Percentiles rank a stretch among this genome's conserved stretches.
These are phyloP conservation scores for Enteromius afrohamiltoni DNA, from an alignment of 2,797 vertebrate species.

Conservation along the genomic window DNA sequence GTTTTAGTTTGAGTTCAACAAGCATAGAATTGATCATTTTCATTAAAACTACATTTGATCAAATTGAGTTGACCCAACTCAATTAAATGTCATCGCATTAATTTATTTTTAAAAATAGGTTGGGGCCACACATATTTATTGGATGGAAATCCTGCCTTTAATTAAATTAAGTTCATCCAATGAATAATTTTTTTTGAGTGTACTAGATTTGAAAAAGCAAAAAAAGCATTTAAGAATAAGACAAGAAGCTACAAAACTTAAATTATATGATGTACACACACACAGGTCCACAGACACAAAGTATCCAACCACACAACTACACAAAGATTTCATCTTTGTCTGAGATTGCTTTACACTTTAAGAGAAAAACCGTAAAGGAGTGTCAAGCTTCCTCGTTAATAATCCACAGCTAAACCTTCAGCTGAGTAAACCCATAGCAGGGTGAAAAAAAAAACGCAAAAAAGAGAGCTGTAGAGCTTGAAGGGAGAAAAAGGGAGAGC, in stretches of 20 bases:
- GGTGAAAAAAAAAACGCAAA: background rate
- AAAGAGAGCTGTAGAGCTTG: slow-evolving; percentile 40
- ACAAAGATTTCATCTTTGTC: slow-evolving; percentile 62
- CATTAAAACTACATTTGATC: too few species aligned
- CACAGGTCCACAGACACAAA: slow-evolving; percentile 12
- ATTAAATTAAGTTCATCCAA: too few species aligned
- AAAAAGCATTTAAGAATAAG: background rate
- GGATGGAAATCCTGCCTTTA: too few species aligned
- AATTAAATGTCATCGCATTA: too few species aligned
- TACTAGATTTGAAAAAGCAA: too few species aligned
- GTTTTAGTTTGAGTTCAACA: too few species aligned
- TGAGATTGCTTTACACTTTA: slow-evolving; percentile 65
- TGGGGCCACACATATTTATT: too few species aligned
- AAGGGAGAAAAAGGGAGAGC: slow-evolving; percentile 37
- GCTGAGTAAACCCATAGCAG: slow-evolving; percentile 40
- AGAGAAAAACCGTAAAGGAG: slow-evolving; percentile 67
- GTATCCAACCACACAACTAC: slow-evolving; percentile 42
- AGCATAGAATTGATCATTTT: too few species aligned
- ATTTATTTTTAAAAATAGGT: too few species aligned
- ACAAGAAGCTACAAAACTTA: slow-evolving; percentile 4
- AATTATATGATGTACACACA: slow-evolving; percentile 14
- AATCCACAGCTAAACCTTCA: slow-evolving; percentile 59
- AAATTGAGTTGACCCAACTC: too few species aligned
- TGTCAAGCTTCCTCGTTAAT: slow-evolving; percentile 69
- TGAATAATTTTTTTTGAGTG: too few species aligned